A percentile compares a stretch with the other conserved stretches of the same genome.
phyloP scores from a whole-genome alignment of 1,140 invertebrate species.

The Leptinotarsa undecemlineata region DNA sequence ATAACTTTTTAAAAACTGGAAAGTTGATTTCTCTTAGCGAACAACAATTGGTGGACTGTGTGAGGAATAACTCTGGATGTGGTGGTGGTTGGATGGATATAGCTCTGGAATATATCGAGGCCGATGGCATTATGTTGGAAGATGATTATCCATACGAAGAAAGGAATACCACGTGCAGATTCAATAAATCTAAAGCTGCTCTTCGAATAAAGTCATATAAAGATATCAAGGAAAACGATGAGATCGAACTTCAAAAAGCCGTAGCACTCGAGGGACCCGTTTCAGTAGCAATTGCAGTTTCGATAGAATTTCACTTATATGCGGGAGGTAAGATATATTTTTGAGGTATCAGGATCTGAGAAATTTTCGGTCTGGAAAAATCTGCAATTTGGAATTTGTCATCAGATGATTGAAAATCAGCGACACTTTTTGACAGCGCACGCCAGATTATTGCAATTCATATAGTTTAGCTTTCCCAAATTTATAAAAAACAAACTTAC shows the following conservation, averaged over 20 bases:
- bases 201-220: neutral
- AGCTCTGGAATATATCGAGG: slow-evolving; percentile 13
- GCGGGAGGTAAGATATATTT: too few species aligned
- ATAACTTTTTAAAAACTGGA: neutral
- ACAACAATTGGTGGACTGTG: slow-evolving; percentile 43
- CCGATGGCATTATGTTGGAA: slow-evolving; percentile 10
- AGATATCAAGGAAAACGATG: neutral
- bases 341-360: too few species aligned
- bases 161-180: slow-evolving; percentile 16
- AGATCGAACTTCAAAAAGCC: neutral
- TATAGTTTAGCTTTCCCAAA: too few species aligned
- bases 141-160: slow-evolving; percentile 15
- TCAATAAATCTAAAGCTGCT: neutral
- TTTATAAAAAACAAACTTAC: too few species aligned
- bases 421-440: too few species aligned
- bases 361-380: too few species aligned
- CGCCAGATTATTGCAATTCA: too few species aligned
- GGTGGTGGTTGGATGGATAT: slow-evolving; percentile 1
- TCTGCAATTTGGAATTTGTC: too few species aligned
- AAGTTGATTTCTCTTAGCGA: slow-evolving; percentile 2
- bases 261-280: neutral
- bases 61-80: neutral
- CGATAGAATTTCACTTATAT: too few species aligned
- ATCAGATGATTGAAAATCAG: too few species aligned
- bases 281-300: neutral